phyloP scores from a whole-genome alignment of 2,113 vertebrate genomes.

The Megatriorchis doriae region DNA sequence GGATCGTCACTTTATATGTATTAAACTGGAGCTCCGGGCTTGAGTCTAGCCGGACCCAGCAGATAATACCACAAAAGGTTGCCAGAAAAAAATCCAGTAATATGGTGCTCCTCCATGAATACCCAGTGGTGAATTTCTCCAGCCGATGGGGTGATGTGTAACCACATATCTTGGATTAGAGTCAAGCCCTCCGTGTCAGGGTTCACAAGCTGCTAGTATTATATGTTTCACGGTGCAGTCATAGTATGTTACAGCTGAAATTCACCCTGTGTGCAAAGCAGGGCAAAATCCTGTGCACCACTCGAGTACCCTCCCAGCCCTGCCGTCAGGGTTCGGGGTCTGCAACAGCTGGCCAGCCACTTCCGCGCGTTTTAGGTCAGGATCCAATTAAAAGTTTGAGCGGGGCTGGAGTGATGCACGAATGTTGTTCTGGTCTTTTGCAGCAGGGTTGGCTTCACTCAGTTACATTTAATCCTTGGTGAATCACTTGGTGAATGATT shows the following conservation, averaged over 20 bases:
- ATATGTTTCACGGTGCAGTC: conserved; percentile 36
- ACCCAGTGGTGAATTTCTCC: conserved; percentile 5
- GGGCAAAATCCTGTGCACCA: neutral
- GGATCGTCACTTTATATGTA: neutral
- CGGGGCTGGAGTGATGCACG: neutral
- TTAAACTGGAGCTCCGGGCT: neutral
- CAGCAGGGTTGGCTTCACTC: neutral
- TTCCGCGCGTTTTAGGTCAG: neutral
- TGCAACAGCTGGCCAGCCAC: neutral
- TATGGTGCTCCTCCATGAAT: conserved; percentile 18
- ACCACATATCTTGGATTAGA: conserved; percentile 12
- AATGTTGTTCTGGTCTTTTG: neutral
- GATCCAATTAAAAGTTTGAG: neutral
- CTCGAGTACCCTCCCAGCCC: neutral
- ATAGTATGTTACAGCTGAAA: conserved; percentile 5
- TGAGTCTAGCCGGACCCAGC: neutral
- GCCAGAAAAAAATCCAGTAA: neutral
- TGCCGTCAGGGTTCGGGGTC: neutral
- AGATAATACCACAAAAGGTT: neutral
- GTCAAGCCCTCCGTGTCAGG: neutral
- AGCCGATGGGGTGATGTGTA: conserved; percentile 16
- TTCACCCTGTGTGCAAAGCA: neutral
- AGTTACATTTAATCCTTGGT: neutral
- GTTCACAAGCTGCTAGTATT: conserved; percentile 45
- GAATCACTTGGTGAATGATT: conserved; percentile 58